A percentile compares a stretch with the other conserved stretches of the same genome.
phyloP scores from a whole-genome alignment of 2,888 invertebrate species.

The Chymomyza procnemis region DNA sequence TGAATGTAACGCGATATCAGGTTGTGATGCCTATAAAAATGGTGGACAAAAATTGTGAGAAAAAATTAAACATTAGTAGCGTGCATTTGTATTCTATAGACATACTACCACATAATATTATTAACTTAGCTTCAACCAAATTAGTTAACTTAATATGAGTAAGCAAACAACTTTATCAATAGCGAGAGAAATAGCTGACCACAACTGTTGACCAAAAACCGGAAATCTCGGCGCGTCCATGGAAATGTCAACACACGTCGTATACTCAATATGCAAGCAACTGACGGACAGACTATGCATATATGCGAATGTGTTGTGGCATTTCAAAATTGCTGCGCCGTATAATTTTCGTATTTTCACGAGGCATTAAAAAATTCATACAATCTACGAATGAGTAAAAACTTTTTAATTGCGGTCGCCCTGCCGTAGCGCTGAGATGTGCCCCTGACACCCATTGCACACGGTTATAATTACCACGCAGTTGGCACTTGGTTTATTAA shows the following conservation, averaged over 20 bases:
- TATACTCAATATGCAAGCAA: neutral
- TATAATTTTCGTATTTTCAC: slow-evolving; percentile 24
- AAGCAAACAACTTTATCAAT: too few relatives aligned
- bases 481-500: slow-evolving; percentile 33
- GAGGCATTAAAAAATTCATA: slow-evolving; percentile 17
- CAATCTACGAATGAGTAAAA: slow-evolving; percentile 23
- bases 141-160: too few relatives aligned
- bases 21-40: too few relatives aligned
- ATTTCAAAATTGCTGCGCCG: slow-evolving; percentile 22
- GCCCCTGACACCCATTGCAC: slow-evolving; percentile 32
- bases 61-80: too few relatives aligned
- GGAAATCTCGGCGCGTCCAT: neutral
- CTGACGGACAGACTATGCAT: neutral
- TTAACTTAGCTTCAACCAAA: too few relatives aligned
- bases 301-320: neutral
- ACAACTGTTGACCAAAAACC: neutral
- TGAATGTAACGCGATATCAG: too few relatives aligned
- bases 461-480: slow-evolving; percentile 59
- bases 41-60: too few relatives aligned
- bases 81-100: too few relatives aligned
- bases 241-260: neutral
- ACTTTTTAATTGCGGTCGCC: slow-evolving; percentile 58
- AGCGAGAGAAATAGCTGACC: neutral
- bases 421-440: neutral
- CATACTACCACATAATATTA: too few relatives aligned